A percentile compares a stretch with the other conserved stretches of the same genome.
Evolutionary conservation across 1,140 invertebrate genomes (phyloP).

Genomic region (Hylaeus anthracinus): DNA sequence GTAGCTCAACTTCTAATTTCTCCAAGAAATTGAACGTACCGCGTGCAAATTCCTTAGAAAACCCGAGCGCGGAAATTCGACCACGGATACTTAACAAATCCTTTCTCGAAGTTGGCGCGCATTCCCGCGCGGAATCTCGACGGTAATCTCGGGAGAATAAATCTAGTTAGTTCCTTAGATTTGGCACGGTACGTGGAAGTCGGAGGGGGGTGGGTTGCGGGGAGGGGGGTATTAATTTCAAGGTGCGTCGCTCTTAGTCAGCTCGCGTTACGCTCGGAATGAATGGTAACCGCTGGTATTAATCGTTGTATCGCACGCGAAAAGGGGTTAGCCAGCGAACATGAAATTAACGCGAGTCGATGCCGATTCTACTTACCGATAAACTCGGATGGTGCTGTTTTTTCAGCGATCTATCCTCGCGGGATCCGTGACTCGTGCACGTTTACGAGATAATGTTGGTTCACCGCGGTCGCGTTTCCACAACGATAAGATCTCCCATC

Average conservation of each 20-base stretch:
- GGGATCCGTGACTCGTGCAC: constrained; percentile 35
- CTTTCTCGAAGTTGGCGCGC: background rate
- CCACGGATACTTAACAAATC: no score
- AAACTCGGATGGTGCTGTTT: constrained; percentile 14
- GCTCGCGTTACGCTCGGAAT: constrained; percentile 46
- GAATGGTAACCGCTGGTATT: constrained; percentile 54
- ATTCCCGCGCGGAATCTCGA: constrained; percentile 22
- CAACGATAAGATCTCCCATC: constrained; percentile 40
- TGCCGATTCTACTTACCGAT: constrained; percentile 43
- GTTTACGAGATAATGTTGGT: constrained; percentile 40
- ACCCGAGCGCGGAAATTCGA: no score
- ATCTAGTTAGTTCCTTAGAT: constrained; percentile 49
- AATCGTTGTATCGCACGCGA: constrained; percentile 51
- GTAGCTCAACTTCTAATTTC: no score
- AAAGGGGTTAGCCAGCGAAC: constrained; percentile 37
- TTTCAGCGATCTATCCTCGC: background rate
- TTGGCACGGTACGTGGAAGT: constrained; percentile 30
- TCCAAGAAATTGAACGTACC: no score
- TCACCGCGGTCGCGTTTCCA: constrained; percentile 38
- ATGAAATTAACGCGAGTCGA: constrained; percentile 48
- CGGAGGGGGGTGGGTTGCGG: background rate
- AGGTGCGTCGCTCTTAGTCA: constrained; percentile 39
- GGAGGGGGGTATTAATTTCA: constrained; percentile 52
- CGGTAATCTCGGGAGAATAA: constrained; percentile 28
- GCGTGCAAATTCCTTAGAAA: no score